These are phyloP conservation scores for Lota lota DNA, from an alignment of 2,113 vertebrate genomes.

Conservation along the genomic window DNA sequence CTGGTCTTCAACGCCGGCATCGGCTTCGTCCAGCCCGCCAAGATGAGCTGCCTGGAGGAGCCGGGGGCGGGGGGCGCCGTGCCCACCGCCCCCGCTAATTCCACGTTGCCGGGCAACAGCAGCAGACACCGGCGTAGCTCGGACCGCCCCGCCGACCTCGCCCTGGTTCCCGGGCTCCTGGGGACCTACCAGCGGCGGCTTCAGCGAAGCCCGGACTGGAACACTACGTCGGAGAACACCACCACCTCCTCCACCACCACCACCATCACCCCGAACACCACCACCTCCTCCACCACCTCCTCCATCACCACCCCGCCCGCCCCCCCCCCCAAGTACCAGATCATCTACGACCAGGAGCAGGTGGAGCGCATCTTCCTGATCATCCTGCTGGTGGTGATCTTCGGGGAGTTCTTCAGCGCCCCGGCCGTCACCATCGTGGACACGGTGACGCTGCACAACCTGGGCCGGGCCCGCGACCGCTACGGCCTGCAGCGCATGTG, in stretches of 20 bases:
- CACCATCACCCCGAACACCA: slow-evolving; percentile 1
- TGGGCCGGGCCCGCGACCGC: slow-evolving; percentile 88
- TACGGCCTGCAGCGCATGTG: slow-evolving; percentile 98
- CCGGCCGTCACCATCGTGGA: slow-evolving; percentile 96
- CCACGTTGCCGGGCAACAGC: slow-evolving; percentile 12
- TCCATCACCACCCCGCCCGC: slow-evolving; percentile 33
- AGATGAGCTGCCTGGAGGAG: slow-evolving; percentile 77
- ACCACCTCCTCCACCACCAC: slow-evolving; percentile 16
- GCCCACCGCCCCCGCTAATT: background rate
- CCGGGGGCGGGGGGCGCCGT: fast-evolving
- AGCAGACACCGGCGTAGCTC: slow-evolving; percentile 39
- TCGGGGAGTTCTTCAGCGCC: slow-evolving; percentile 97
- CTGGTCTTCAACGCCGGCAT: slow-evolving; percentile 93
- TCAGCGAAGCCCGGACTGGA: slow-evolving; percentile 25
- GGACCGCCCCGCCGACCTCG: background rate
- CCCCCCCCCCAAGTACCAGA: slow-evolving; percentile 50
- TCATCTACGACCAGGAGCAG: slow-evolving; percentile 76
- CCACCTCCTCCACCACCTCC: slow-evolving; percentile 13
- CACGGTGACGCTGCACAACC: slow-evolving; percentile 92
- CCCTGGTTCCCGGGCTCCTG: background rate
- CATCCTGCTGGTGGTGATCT: slow-evolving; percentile 90
- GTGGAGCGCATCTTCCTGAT: slow-evolving; percentile 91
- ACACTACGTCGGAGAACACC: slow-evolving; percentile 4
- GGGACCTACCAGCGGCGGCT: slow-evolving; percentile 1
- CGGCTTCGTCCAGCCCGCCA: slow-evolving; percentile 88